Conservation (phyloP, 2,888 invertebrate species). For the Parascotia fuliginaria region DNA sequence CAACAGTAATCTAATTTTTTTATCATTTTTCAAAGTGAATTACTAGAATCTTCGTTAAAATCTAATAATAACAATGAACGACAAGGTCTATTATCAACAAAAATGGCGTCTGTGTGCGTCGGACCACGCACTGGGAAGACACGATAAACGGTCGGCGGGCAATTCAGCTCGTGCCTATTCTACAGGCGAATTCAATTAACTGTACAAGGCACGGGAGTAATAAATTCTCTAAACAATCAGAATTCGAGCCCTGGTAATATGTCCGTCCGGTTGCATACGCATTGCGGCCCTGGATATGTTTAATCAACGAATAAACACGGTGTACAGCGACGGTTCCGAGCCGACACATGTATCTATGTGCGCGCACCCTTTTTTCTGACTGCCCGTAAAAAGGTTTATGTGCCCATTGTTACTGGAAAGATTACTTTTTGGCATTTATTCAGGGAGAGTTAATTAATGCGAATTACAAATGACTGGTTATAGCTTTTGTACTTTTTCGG, state of each 20-base stretch:
- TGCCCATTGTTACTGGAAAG: conserved; percentile 66
- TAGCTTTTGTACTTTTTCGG: conserved; percentile 42
- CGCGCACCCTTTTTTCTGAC: conserved; percentile 50
- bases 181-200: conserved; percentile 85
- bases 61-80: conserved; percentile 40
- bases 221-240: conserved; percentile 86
- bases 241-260: conserved; percentile 85
- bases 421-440: conserved; percentile 70
- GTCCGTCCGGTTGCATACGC: conserved; percentile 83
- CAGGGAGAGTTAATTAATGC: conserved; percentile 68
- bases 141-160: conserved; percentile 73
- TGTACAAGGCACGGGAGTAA: conserved; percentile 84
- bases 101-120: conserved; percentile 55
- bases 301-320: conserved; percentile 82
- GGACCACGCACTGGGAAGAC: conserved; percentile 71
- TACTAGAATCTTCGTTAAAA: conserved; percentile 7
- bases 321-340: conserved; percentile 64
- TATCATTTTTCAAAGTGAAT: too few relatives aligned
- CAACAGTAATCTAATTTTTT: too few relatives aligned
- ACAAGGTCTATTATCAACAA: conserved; percentile 57
- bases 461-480: conserved; percentile 60
- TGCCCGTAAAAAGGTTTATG: conserved; percentile 69
- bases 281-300: conserved; percentile 80
- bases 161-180: conserved; percentile 80
- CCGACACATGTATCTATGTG: conserved; percentile 68